These are phyloP conservation scores for Physella acuta DNA, from an alignment of 1,140 invertebrate genomes.

Conservation along the genomic window DNA sequence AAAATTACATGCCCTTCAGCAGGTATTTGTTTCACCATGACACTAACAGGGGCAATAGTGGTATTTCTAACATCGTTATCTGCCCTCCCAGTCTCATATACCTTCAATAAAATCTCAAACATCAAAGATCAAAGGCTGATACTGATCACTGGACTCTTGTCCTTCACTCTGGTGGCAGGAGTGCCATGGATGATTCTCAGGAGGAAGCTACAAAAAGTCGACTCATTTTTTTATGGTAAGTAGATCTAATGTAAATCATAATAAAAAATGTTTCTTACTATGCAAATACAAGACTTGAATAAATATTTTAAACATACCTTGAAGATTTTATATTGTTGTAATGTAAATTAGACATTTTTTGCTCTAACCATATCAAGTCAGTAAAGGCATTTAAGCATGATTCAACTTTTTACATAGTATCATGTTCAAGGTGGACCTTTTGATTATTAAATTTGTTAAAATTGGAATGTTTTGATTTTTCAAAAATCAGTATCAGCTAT, in stretches of 20 bases:
- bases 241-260: not conserved
- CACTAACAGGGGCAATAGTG: constrained; percentile 26
- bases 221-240: constrained; percentile 39
- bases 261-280: not conserved
- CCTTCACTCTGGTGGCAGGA: constrained; percentile 20
- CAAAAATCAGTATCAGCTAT: not conserved
- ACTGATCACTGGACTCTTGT: constrained; percentile 25
- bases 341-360: not conserved
- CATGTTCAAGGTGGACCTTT: not conserved
- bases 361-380: not conserved
- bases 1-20: too few relatives aligned
- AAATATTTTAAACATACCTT: not conserved
- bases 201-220: constrained; percentile 26
- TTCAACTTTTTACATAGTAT: not conserved
- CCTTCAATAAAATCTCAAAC: constrained; percentile 26
- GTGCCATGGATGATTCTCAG: constrained; percentile 26
- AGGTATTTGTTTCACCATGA: too few relatives aligned
- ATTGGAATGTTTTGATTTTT: not conserved
- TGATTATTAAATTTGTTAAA: not conserved
- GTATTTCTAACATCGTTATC: constrained; percentile 36
- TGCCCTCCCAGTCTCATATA: constrained; percentile 36
- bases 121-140: constrained; percentile 31
- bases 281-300: not conserved
- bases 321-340: not conserved
- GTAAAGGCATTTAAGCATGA: not conserved